A percentile compares a stretch with the other conserved stretches of the same genome.
Evolutionary conservation across 2,888 invertebrate species (phyloP).

Genomic region (Morpho achilles): DNA sequence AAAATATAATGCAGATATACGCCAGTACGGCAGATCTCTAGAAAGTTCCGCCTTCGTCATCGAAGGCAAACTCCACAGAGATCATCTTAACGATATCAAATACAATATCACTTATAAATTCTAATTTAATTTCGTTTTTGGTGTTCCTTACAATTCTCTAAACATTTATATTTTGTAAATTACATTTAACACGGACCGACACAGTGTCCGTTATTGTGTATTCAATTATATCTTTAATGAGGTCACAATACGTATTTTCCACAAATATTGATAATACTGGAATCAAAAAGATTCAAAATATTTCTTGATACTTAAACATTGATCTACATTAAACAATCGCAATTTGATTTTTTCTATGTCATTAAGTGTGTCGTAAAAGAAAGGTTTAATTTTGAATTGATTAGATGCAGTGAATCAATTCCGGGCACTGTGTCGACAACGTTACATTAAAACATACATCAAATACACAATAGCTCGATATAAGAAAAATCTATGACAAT

Average conservation of each 20-base stretch:
- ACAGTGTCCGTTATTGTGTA: background rate
- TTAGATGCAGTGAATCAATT: too few species aligned
- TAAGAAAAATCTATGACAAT: slow-evolving; percentile 38
- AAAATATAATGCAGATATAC: slow-evolving; percentile 55
- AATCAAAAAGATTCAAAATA: too few species aligned
- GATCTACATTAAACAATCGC: too few species aligned
- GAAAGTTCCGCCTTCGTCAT: background rate
- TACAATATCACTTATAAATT: slow-evolving; percentile 35
- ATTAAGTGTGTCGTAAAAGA: too few species aligned
- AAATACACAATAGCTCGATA: slow-evolving; percentile 26
- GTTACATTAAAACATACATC: slow-evolving; percentile 21
- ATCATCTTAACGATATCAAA: slow-evolving; percentile 35
- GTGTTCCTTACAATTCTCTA: slow-evolving; percentile 62
- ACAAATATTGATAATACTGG: too few species aligned
- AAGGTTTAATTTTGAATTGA: too few species aligned
- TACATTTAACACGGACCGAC: slow-evolving; percentile 11
- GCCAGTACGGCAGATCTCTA: slow-evolving; percentile 22
- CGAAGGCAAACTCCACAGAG: slow-evolving; percentile 2
- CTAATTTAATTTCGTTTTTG: slow-evolving; percentile 49
- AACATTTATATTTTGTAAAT: slow-evolving; percentile 25
- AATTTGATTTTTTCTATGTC: too few species aligned
- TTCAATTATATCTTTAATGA: too few species aligned
- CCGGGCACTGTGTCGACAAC: slow-evolving; percentile 1
- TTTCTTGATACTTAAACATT: too few species aligned
- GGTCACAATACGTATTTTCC: too few species aligned